Conservation (phyloP, 2,797 vertebrate genomes). For the Oryzias sinensis region DNA sequence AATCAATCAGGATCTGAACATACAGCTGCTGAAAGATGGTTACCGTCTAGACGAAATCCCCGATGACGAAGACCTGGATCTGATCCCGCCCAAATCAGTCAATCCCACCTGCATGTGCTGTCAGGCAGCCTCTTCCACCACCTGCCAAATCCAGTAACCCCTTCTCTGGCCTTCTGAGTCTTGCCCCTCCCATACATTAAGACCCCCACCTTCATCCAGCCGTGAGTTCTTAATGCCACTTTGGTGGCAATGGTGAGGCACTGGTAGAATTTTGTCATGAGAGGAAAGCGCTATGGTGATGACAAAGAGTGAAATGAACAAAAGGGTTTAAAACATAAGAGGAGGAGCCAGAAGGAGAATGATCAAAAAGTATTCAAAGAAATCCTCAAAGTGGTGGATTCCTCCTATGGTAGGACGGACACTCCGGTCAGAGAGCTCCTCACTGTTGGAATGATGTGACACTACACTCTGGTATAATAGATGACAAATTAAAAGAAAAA, state of each 20-base stretch:
- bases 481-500: slow-evolving; percentile 29
- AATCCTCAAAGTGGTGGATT: slow-evolving; percentile 85
- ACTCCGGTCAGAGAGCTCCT: slow-evolving; percentile 50
- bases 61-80: slow-evolving; percentile 95
- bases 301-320: slow-evolving; percentile 57
- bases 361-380: slow-evolving; percentile 47
- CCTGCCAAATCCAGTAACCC: slow-evolving; percentile 96
- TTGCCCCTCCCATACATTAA: slow-evolving; percentile 32
- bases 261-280: slow-evolving; percentile 57
- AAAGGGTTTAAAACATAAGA: slow-evolving; percentile 39
- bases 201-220: slow-evolving; percentile 53
- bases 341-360: slow-evolving; percentile 31
- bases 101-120: slow-evolving; percentile 99
- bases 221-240: slow-evolving; percentile 61
- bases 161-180: slow-evolving; percentile 11
- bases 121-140: slow-evolving; percentile 93
- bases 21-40: slow-evolving; percentile 97
- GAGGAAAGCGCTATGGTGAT: slow-evolving; percentile 56
- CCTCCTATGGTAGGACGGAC: slow-evolving; percentile 97
- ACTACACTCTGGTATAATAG: slow-evolving; percentile 34
- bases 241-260: slow-evolving; percentile 50
- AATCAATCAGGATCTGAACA: slow-evolving; percentile 99
- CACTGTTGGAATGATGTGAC: slow-evolving; percentile 56
- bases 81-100: slow-evolving; percentile 96
- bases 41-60: slow-evolving; percentile 98